Evolutionary conservation across 1,140 invertebrate genomes (phyloP).

Genomic region (Rhagoletis pomonella): DNA sequence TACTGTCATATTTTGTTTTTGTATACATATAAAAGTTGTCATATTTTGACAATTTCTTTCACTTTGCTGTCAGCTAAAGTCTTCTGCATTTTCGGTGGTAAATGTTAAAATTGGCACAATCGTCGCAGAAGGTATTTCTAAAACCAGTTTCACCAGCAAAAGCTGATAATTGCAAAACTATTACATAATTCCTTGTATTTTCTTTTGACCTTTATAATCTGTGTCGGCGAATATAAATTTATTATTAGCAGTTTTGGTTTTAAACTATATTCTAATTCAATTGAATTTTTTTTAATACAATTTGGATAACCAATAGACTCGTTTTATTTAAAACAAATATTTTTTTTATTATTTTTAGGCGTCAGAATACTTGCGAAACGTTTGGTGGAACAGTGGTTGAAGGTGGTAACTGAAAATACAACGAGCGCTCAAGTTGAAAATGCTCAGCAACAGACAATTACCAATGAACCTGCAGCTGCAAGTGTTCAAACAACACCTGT

Average conservation of each 20-base stretch:
- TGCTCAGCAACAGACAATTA: background rate
- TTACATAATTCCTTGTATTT: too few relatives aligned
- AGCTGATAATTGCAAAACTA: too few relatives aligned
- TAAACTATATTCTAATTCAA: too few relatives aligned
- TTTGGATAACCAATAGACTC: background rate
- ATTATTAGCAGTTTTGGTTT: too few relatives aligned
- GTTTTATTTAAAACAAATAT: background rate
- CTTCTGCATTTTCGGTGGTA: too few relatives aligned
- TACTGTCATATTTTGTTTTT: slow-evolving; percentile 1
- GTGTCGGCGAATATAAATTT: too few relatives aligned
- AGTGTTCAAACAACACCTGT: background rate
- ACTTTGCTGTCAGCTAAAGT: background rate
- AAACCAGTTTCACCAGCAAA: too few relatives aligned
- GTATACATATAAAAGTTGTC: background rate
- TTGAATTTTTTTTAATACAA: background rate
- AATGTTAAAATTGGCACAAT: too few relatives aligned
- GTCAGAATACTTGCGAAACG: slow-evolving; percentile 84
- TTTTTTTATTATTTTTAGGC: slow-evolving; percentile 74
- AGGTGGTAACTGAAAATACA: slow-evolving; percentile 80
- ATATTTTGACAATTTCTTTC: background rate
- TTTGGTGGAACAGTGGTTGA: slow-evolving; percentile 93
- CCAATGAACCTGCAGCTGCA: background rate
- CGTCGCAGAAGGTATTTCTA: too few relatives aligned
- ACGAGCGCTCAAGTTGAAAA: background rate
- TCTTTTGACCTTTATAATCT: too few relatives aligned